Conservation (phyloP, 2,797 vertebrate species). For the Ficedula albicollis region DNA sequence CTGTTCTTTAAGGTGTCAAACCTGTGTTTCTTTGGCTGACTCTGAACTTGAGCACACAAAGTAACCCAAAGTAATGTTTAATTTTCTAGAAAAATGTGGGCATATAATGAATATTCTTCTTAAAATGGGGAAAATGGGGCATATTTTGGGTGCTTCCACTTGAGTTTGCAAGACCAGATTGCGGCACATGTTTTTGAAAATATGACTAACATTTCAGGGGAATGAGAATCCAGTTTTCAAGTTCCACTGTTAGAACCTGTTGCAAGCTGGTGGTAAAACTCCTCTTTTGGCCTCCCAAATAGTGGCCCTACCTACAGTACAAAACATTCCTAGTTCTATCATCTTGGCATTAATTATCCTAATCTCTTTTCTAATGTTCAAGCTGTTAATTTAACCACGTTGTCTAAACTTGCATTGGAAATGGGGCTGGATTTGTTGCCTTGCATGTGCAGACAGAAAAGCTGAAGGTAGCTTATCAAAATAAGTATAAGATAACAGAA, state of each 20-base stretch:
- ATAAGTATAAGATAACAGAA: conserved; percentile 66
- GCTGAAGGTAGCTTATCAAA: conserved; percentile 69
- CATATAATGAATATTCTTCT: neutral
- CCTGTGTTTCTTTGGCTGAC: neutral
- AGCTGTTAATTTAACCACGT: conserved; percentile 74
- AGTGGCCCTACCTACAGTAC: conserved; percentile 74
- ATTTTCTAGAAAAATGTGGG: neutral
- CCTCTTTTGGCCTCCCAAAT: conserved; percentile 75
- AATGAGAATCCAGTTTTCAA: conserved; percentile 22
- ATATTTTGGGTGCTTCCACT: neutral
- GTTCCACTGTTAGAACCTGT: conserved; percentile 66
- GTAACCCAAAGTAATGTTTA: neutral
- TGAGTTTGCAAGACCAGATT: neutral
- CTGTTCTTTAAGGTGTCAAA: neutral
- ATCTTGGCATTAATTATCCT: conserved; percentile 79
- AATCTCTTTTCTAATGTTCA: conserved; percentile 77
- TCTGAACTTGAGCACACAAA: neutral
- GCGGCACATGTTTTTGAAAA: neutral
- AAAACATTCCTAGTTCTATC: conserved; percentile 75
- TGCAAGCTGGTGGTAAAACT: conserved; percentile 68
- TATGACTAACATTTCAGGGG: neutral
- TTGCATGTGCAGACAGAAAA: conserved; percentile 75
- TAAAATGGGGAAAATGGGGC: neutral
- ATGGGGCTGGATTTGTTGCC: conserved; percentile 71
- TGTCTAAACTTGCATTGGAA: conserved; percentile 78